Evolutionary conservation across 2,888 invertebrate species (phyloP), one percentile per base, ranked within the genome.

Genomic region (Agrochola lychnidis): DNA sequence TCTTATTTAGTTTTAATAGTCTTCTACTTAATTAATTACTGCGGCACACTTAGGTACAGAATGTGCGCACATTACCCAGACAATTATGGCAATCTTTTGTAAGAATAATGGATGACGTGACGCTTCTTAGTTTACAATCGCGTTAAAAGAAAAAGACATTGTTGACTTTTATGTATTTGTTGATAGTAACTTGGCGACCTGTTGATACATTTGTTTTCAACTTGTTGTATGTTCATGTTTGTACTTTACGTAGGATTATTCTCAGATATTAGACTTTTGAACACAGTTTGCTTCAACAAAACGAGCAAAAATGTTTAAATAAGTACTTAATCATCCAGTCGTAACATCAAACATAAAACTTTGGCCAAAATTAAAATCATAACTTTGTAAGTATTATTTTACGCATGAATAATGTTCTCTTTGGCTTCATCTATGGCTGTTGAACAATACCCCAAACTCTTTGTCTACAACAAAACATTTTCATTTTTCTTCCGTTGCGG

Each of bases 391-490:
- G 48, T 57, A 57, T 76, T 75, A 56, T 56, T 62, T 77, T 53
- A 63, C 36, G 70, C 82, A 51, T 77, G 59, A 82, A 67, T 76
- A 70, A 82, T 71, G 61, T 40, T 51, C 30, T 68, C 63, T 59
- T 62, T 63, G 42, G 36, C 78, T 73, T 53, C 51, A 53, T 45
- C 61, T 45, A 70, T 70, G 61, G 40, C 16, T 59, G 51, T 67
- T 72, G 56, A 87, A 86, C 84, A 88, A 89, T 87, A 86, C 80
- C 79, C 79, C 78, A 82, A 89, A 82, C 80, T 83, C 80, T 89
- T 90, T 89, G 82, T 88, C 82, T 87, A 83, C 84, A 87, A 85
- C 83, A 85, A 89, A 91, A 88, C 89, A 87, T 90, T 91, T 90
- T 91, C 88, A 79, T 78, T 78, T 91, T 88, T 92, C 88, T 90